Evolutionary conservation across 1,140 invertebrate genomes (phyloP), one percentile per base, ranked within the genome.

Genomic region (Glossosoma conforme): DNA sequence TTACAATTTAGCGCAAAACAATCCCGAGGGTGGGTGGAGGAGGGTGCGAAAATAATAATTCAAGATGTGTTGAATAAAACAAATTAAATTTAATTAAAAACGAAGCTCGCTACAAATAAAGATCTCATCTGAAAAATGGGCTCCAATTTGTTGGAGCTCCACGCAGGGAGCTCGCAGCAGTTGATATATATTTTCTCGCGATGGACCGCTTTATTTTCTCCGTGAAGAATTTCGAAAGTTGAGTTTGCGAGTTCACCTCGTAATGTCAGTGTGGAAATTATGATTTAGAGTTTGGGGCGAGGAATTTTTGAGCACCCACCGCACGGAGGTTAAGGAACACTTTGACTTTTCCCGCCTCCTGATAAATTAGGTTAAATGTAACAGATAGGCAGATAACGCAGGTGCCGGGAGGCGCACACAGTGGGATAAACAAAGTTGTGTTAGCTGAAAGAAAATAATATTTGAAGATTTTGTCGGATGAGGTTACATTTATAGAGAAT

Each of bases 301-400:
- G 30, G 51, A 41, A 25, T 53, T 53, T 46, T 53, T 53, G 42
- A 35, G 24, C 15, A 50, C 25, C 22, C n/a, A n/a, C n/a, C n/a
- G n/a, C n/a, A n/a, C 40, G 37, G 19, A 20, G 4, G 21, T 14
- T 24, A 13, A 1, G 6, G 25, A n/a, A 28, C 18, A 44, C 17
- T 17, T 11, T 42, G 19, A 42, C 47, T 48, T 42, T 20, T 36
- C 21, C 18, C 17, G n/a, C n/a, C n/a, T 13, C 35, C 19, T 50
- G 46, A 41, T 55, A 50, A 42, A 53, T 46, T 46, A 44, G 43
- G 46, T 21, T 50, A 55, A 55, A 50, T 50, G 46, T 42, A 45
- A 36, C 46, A 36, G 32, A 49, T 18, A 24, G 17, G 19, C 10
- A 42, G 43, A 45, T 52, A 45, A 37, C 51, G 36, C 10, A 18